Percentiles rank a stretch among this genome's conserved stretches.
Evolutionary conservation across 2,888 invertebrate genomes (phyloP).

Genomic region (Polyommatus iphigenia): DNA sequence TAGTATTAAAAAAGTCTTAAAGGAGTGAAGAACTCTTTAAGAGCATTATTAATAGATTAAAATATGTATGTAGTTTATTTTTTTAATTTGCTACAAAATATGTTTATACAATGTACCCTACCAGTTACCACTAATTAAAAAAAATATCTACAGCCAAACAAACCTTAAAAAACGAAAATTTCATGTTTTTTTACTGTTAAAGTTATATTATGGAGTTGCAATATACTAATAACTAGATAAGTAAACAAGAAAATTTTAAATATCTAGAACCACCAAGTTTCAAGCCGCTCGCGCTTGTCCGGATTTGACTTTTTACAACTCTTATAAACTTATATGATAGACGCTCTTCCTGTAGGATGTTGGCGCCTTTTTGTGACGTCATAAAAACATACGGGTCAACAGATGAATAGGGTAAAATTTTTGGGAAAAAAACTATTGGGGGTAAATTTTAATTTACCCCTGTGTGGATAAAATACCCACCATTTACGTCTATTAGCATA

Average conservation of each 20-base stretch:
- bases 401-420: slow-evolving; percentile 28
- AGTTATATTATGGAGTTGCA: too few relatives aligned
- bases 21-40: too few relatives aligned
- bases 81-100: too few relatives aligned
- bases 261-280: slow-evolving; percentile 41
- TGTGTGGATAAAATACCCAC: slow-evolving; percentile 28
- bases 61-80: too few relatives aligned
- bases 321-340: slow-evolving; percentile 78
- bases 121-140: too few relatives aligned
- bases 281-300: neutral
- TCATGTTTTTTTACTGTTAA: too few relatives aligned
- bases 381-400: slow-evolving; percentile 46
- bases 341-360: slow-evolving; percentile 72
- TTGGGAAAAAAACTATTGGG: slow-evolving; percentile 1
- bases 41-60: too few relatives aligned
- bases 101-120: too few relatives aligned
- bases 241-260: neutral
- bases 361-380: slow-evolving; percentile 65
- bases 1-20: too few relatives aligned
- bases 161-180: too few relatives aligned
- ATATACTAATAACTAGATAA: too few relatives aligned
- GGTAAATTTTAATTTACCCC: slow-evolving; percentile 34
- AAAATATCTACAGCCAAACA: too few relatives aligned
- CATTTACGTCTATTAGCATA: neutral
- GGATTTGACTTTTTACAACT: slow-evolving; percentile 56